A percentile compares a stretch with the other conserved stretches of the same genome.
These are phyloP conservation scores for Tragelaphus buxtoni DNA, from an alignment of 2,113 vertebrate genomes.

Conservation along the genomic window DNA sequence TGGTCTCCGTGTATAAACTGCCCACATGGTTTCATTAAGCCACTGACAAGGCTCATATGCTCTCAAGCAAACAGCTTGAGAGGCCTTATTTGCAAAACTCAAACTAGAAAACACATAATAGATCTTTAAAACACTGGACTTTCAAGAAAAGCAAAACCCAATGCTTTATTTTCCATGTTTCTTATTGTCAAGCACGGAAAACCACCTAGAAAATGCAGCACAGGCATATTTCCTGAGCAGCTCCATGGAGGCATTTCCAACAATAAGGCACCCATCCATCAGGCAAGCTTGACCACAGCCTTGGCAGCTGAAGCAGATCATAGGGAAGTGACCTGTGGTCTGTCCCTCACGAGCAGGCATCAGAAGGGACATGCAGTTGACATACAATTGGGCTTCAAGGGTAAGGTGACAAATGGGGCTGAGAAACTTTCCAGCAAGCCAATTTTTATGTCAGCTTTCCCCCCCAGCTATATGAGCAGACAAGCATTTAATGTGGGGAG, in stretches of 20 bases:
- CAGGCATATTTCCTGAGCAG: neutral
- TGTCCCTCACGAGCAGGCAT: neutral
- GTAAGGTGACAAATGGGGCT: conserved; percentile 59
- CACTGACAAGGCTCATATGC: neutral
- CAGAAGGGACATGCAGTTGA: conserved; percentile 17
- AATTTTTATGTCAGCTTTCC: conserved; percentile 55
- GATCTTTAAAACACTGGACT: neutral
- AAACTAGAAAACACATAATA: neutral
- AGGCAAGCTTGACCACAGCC: conserved; percentile 25
- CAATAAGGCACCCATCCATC: neutral
- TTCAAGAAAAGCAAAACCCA: neutral
- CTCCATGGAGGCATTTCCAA: neutral
- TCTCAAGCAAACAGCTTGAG: neutral
- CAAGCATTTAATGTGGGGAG: conserved; percentile 24
- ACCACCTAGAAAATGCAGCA: neutral
- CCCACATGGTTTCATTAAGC: neutral
- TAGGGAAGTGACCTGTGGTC: neutral
- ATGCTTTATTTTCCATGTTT: neutral
- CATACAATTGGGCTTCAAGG: conserved; percentile 34
- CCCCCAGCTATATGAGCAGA: conserved; percentile 33
- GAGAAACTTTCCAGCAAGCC: conserved; percentile 53
- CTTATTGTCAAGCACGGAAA: neutral
- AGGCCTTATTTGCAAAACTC: neutral
- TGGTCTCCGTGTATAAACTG: neutral
- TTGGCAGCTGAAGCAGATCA: conserved; percentile 34